Base-by-base conservation (phyloP, 2,888 invertebrate species). In the Hyalella azteca region DNA sequence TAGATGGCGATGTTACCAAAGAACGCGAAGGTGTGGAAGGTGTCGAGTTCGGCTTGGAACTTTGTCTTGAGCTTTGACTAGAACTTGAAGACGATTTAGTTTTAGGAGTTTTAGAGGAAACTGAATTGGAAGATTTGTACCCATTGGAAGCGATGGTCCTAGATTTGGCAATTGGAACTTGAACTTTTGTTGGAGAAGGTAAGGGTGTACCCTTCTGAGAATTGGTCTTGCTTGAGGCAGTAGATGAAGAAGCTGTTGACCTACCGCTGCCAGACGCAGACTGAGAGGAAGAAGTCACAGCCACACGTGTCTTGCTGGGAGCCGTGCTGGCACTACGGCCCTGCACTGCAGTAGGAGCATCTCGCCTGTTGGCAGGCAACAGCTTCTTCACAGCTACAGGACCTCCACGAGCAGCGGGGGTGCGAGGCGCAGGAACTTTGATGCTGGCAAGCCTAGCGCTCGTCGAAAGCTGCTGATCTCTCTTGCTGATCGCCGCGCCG, bases 61-160 rank as follows among this genome's bases (percentile, higher is more conserved):
- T 36, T 36, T 66, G 66, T 19, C 66, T 66, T 9, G 66, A 66
- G 66, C 66, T 66, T 36, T 66, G 66, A 36, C 36, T 66, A 66
- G 66, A 66, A 19, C 66, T 66, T 11, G 66, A 66, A 36, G 66
- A 66, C 4, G 66, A 66, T 36, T 66, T 66, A 15, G 7, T 19
- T 7, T n/a, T n/a, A n/a, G n/a, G n/a, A n/a, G 29, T n/a, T 36
- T 66, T 66, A 19, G 36, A 32, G 19, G 66, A 36, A 66, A 29
- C 36, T 36, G 32, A 32, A 36, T 66, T 66, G 39, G 66, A 36
- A 0, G 66, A 66, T 54, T 54, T 54, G 54, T 54, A 3, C 22
- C 26, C 54, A 26, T 29, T 54, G 54, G 54, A 54, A 54, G 54
- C 54, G 5, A 3, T 54, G 22, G 54, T 54, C 4, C 11, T 26